These are phyloP conservation scores for Nineta flava DNA, from an alignment of 2,888 invertebrate genomes.

Conservation along the genomic window DNA sequence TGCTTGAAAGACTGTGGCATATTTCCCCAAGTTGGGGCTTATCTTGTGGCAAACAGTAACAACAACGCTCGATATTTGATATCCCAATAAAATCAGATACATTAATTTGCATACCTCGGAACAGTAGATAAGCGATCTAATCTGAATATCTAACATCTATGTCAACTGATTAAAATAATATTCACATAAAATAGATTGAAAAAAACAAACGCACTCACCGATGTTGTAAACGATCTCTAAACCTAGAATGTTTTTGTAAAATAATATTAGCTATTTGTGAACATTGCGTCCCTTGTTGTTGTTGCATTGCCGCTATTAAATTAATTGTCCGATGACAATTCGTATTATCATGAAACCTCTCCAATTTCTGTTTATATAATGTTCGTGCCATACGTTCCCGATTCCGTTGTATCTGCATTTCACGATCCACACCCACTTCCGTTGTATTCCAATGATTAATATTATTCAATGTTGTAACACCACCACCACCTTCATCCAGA, in stretches of 20 bases:
- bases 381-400: neutral
- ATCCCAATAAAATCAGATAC: no score
- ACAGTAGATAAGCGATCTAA: no score
- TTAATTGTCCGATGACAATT: neutral
- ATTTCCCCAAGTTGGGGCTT: no score
- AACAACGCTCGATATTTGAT: no score
- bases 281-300: neutral
- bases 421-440: neutral
- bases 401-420: neutral
- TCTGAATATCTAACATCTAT: no score
- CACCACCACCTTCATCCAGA: neutral
- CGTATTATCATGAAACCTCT: neutral
- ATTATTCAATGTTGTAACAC: neutral
- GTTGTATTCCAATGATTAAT: neutral
- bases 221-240: constrained; percentile 1
- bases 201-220: neutral
- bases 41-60: no score
- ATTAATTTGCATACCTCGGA: no score
- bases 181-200: no score
- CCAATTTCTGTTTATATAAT: neutral
- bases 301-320: neutral
- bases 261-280: neutral
- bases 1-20: no score
- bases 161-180: no score
- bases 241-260: neutral